Percentiles rank a stretch among this genome's conserved stretches.
phyloP scores from a whole-genome alignment of 2,113 vertebrate genomes.

The Tyrannus savana region DNA sequence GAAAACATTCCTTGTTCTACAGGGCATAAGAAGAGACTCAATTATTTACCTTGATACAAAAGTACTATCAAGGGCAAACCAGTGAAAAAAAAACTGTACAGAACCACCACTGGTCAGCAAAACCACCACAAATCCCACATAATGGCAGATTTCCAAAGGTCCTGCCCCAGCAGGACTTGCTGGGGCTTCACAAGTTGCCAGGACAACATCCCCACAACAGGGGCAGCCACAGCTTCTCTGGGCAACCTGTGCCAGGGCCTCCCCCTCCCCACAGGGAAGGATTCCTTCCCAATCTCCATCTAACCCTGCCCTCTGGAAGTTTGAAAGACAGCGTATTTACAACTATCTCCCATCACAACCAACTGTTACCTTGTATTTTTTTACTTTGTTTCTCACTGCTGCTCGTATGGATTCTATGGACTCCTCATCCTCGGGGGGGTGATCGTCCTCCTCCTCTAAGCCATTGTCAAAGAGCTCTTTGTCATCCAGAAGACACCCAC shows the following conservation, averaged over 20 bases:
- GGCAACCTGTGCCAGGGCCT: neutral
- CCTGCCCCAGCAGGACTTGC: neutral
- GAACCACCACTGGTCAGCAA: neutral
- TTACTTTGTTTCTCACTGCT: conserved; percentile 83
- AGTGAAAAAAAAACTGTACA: neutral
- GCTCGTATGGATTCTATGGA: conserved; percentile 88
- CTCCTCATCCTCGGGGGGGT: conserved; percentile 76
- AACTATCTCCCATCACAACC: neutral
- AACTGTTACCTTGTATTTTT: conserved; percentile 79
- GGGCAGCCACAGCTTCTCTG: neutral
- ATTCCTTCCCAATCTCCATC: neutral
- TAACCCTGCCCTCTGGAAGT: neutral
- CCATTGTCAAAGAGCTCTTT: conserved; percentile 90
- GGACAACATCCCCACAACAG: neutral
- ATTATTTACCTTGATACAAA: neutral
- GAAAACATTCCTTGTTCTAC: conserved; percentile 58
- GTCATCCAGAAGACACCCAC: conserved; percentile 87
- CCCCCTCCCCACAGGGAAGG: accelerated
- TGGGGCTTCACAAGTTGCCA: neutral
- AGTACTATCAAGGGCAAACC: neutral
- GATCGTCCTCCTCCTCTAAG: conserved; percentile 76
- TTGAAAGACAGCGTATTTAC: neutral
- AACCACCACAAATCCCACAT: neutral
- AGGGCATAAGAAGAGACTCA: neutral
- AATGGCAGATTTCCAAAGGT: neutral